Evolutionary conservation across 2,113 vertebrate species (phyloP).

Genomic region (Gambusia holbrooki): DNA sequence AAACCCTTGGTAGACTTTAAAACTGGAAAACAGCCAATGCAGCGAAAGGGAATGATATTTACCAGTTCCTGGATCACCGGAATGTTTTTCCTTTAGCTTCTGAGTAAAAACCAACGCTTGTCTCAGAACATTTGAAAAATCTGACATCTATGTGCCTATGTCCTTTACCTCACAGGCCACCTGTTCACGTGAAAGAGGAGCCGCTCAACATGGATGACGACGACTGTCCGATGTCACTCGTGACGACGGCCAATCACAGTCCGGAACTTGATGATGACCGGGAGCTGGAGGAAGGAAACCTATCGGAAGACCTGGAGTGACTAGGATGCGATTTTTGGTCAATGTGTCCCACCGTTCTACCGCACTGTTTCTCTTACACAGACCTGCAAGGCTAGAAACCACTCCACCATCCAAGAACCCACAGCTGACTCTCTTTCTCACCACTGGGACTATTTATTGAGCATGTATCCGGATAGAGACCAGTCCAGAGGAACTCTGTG

Average conservation of each 20-base stretch:
- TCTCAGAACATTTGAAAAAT: background rate
- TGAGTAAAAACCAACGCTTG: background rate
- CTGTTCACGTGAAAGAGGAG: slow-evolving; percentile 97
- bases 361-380: slow-evolving; percentile 67
- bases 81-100: background rate
- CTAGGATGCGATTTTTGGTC: slow-evolving; percentile 80
- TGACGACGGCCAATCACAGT: slow-evolving; percentile 99
- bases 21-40: no score
- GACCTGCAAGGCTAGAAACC: slow-evolving; percentile 87
- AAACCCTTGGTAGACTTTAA: no score
- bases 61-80: background rate
- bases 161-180: slow-evolving; percentile 84
- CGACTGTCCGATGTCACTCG: slow-evolving; percentile 98
- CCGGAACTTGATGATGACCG: slow-evolving; percentile 97
- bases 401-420: slow-evolving; percentile 90
- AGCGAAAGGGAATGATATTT: background rate
- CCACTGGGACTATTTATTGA: slow-evolving; percentile 99
- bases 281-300: slow-evolving; percentile 98
- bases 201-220: slow-evolving; percentile 97
- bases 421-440: slow-evolving; percentile 82
- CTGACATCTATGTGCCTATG: slow-evolving; percentile 10
- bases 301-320: slow-evolving; percentile 99
- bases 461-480: slow-evolving; percentile 92
- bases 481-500: slow-evolving; percentile 94
- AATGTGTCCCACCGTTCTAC: slow-evolving; percentile 48